phyloP scores from a whole-genome alignment of 2,113 vertebrate genomes.

The Alligator mississippiensis region DNA sequence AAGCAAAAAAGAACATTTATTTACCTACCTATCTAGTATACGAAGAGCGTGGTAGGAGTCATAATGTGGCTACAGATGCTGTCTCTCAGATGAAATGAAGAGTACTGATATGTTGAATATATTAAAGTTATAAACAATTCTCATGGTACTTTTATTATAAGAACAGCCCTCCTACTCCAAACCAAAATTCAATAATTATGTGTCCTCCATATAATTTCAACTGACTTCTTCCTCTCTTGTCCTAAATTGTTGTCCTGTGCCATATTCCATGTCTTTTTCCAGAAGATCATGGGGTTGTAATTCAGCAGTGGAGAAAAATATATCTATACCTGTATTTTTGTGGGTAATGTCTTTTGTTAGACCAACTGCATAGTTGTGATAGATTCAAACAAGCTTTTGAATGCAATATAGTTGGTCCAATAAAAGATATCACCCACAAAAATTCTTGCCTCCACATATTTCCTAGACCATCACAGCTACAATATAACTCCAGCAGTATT shows the following conservation, averaged over 20 bases:
- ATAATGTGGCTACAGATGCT: not conserved
- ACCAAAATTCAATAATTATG: not conserved
- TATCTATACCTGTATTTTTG: not conserved
- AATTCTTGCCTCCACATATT: too few relatives aligned
- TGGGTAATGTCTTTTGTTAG: too few relatives aligned
- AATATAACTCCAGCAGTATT: too few relatives aligned
- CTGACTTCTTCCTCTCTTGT: not conserved
- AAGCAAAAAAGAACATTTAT: not conserved
- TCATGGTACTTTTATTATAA: not conserved
- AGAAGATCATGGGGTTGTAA: conserved; percentile 16
- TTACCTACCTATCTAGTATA: not conserved
- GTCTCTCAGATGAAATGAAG: not conserved
- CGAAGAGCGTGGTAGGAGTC: not conserved
- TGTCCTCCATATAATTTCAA: not conserved
- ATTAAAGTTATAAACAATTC: not conserved
- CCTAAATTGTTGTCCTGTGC: not conserved
- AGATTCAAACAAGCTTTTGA: too few relatives aligned
- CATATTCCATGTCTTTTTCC: not conserved
- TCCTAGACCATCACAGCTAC: too few relatives aligned
- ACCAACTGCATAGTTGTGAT: too few relatives aligned
- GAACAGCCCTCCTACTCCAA: not conserved
- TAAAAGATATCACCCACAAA: too few relatives aligned
- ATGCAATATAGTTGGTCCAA: too few relatives aligned
- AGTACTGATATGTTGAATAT: not conserved
- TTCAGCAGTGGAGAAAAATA: conserved; percentile 28